These are phyloP conservation scores for Formica aserva DNA, from an alignment of 2,888 invertebrate species.

Conservation along the genomic window DNA sequence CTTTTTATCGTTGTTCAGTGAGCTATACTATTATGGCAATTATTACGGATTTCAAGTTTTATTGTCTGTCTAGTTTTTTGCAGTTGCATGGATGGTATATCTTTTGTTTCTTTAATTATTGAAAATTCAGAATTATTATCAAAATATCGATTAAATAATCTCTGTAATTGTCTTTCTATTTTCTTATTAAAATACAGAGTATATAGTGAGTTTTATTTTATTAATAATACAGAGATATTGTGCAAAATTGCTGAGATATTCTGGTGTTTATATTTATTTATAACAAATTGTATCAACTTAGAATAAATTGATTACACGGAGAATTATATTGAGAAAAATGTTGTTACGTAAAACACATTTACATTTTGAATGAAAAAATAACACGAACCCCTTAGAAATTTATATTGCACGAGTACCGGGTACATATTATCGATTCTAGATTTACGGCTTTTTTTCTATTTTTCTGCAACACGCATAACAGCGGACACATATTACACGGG, in stretches of 20 bases:
- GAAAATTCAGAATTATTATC: not conserved
- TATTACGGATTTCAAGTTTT: not conserved
- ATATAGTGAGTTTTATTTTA: not conserved
- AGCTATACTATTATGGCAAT: not conserved
- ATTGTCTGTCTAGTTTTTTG: not conserved
- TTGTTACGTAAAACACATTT: not conserved
- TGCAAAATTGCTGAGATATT: not conserved
- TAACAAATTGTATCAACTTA: not conserved
- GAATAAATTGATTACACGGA: not conserved
- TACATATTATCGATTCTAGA: not conserved
- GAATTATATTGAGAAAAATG: not conserved
- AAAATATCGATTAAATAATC: not conserved
- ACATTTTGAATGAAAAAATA: not conserved
- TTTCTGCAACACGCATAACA: not conserved
- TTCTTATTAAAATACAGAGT: not conserved
- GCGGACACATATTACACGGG: not conserved
- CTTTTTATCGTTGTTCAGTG: conserved; percentile 1
- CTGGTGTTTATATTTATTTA: not conserved
- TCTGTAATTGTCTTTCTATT: not conserved
- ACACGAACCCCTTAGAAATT: not conserved
- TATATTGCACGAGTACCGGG: not conserved
- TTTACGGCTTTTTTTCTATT: not conserved
- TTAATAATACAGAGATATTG: not conserved
- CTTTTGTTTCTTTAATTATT: not conserved
- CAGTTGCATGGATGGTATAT: not conserved